phyloP scores from a whole-genome alignment of 1,140 invertebrate genomes.

The Lepidotrigona ventralis region DNA sequence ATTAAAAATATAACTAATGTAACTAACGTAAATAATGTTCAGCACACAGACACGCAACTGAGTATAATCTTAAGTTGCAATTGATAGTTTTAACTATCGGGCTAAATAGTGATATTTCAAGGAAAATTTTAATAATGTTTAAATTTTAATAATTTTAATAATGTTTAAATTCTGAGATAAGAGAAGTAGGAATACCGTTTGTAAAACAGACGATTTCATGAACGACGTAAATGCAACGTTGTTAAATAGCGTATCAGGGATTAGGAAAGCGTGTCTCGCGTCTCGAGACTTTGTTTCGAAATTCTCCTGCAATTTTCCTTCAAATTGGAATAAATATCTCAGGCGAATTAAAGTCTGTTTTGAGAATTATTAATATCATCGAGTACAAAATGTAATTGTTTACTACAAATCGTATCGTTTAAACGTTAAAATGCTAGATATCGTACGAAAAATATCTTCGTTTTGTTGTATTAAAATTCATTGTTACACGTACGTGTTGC shows the following conservation, averaged over 20 bases:
- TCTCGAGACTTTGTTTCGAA: neutral
- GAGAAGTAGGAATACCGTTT: neutral
- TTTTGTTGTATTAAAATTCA: neutral
- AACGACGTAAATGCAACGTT: neutral
- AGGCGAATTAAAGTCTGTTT: neutral
- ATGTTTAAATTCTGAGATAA: neutral
- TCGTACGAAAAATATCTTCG: neutral
- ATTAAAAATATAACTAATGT: neutral
- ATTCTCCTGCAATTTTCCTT: neutral
- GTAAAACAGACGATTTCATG: neutral
- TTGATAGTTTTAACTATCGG: neutral
- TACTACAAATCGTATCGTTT: neutral
- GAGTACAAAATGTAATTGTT: neutral
- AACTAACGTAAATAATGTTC: neutral
- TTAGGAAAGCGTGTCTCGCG: neutral
- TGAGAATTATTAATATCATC: neutral
- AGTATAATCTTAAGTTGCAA: neutral
- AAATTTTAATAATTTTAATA: neutral
- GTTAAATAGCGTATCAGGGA: neutral
- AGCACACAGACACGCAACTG: too few species aligned
- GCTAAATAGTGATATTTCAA: neutral
- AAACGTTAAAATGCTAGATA: neutral
- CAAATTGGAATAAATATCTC: neutral
- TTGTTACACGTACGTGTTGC: neutral
- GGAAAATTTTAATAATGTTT: neutral